These are phyloP conservation scores for Tubiluchus corallicola DNA, from an alignment of 2,888 invertebrate species.

Conservation along the genomic window DNA sequence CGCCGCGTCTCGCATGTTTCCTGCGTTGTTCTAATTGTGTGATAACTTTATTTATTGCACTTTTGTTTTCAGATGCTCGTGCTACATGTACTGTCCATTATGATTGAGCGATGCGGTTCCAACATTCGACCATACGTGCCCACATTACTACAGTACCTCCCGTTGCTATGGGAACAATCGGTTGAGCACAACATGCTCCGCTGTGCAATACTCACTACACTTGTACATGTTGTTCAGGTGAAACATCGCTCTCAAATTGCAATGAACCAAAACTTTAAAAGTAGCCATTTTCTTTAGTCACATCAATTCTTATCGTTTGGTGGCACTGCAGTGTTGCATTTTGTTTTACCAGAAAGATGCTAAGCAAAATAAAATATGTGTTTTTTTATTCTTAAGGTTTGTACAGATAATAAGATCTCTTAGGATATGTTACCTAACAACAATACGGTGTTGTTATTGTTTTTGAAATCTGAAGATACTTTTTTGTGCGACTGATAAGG, in stretches of 20 bases:
- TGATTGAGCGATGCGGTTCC: slow-evolving; percentile 64
- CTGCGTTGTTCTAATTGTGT: too few relatives aligned
- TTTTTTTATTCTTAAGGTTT: slow-evolving; percentile 10
- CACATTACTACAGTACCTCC: slow-evolving; percentile 59
- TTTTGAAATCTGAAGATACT: too few relatives aligned
- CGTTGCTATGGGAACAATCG: slow-evolving; percentile 70
- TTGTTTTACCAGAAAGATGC: neutral
- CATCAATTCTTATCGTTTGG: neutral
- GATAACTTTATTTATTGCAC: slow-evolving; percentile 7
- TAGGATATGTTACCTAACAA: too few relatives aligned
- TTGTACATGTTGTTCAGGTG: slow-evolving; percentile 64
- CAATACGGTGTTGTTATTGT: too few relatives aligned
- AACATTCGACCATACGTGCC: slow-evolving; percentile 48
- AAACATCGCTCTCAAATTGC: slow-evolving; percentile 11
- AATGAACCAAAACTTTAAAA: slow-evolving; percentile 24
- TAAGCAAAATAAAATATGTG: neutral
- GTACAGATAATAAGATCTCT: too few relatives aligned
- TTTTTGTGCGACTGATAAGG: too few relatives aligned
- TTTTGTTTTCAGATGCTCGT: slow-evolving; percentile 53
- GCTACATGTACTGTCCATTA: slow-evolving; percentile 65
- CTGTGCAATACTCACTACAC: slow-evolving; percentile 69
- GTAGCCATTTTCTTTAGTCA: slow-evolving; percentile 15
- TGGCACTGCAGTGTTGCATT: neutral
- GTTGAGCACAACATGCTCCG: slow-evolving; percentile 70
- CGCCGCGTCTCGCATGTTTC: too few relatives aligned